Evolutionary conservation across 2,797 vertebrate genomes (phyloP).

Genomic region (Rachycentron canadum): DNA sequence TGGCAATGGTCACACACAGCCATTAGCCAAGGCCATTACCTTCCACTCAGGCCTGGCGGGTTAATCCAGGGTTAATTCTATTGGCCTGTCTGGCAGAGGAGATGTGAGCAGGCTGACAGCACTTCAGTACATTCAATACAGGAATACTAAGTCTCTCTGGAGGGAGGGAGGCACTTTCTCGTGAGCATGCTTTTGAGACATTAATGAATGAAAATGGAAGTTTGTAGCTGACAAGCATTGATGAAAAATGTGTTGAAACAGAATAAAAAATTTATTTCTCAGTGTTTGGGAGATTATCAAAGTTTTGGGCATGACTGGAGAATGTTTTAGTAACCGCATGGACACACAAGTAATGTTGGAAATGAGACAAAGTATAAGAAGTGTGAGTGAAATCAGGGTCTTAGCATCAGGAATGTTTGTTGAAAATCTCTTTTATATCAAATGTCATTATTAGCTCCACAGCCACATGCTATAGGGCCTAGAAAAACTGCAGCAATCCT

Average conservation of each 20-base stretch:
- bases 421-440: constrained; percentile 16
- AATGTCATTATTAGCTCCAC: constrained; percentile 19
- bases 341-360: not conserved
- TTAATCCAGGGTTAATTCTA: constrained; percentile 84
- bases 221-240: constrained; percentile 35
- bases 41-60: constrained; percentile 76
- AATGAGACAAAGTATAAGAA: constrained; percentile 2
- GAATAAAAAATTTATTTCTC: constrained; percentile 26
- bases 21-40: constrained; percentile 81
- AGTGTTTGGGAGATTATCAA: constrained; percentile 30
- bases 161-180: constrained; percentile 34
- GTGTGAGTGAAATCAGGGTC: not conserved
- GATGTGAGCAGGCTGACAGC: constrained; percentile 72
- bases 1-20: constrained; percentile 75
- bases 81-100: constrained; percentile 72
- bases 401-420: not conserved
- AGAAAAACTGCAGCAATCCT: constrained; percentile 42
- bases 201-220: constrained; percentile 54
- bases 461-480: not conserved
- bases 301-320: not conserved
- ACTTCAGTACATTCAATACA: constrained; percentile 52
- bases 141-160: constrained; percentile 47
- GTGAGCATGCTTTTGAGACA: constrained; percentile 50
- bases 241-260: constrained; percentile 40
- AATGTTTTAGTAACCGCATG: constrained; percentile 6